phyloP scores from a whole-genome alignment of 2,888 invertebrate genomes.

The Volucella inanis region DNA sequence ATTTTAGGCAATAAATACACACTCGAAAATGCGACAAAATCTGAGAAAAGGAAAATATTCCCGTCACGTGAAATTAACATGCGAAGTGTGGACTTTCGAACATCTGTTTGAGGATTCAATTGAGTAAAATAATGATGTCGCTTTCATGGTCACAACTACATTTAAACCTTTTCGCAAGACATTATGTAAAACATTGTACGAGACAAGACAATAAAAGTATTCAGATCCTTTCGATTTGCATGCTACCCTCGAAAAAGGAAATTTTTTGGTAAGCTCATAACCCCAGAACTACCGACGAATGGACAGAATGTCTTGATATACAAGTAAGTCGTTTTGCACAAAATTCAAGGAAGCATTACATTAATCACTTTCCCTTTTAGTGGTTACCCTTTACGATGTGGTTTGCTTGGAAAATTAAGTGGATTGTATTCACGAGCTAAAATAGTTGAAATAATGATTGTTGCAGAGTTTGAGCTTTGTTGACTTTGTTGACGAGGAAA shows the following conservation, averaged over 20 bases:
- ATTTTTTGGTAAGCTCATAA: slow-evolving; percentile 2
- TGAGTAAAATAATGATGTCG: slow-evolving; percentile 28
- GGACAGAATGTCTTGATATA: slow-evolving; percentile 13
- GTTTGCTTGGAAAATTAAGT: slow-evolving; percentile 25
- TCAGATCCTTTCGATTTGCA: slow-evolving; percentile 39
- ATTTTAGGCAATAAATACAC: too few relatives aligned
- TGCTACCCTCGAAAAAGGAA: slow-evolving; percentile 44
- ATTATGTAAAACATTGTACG: slow-evolving; percentile 55
- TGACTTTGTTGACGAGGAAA: too few relatives aligned
- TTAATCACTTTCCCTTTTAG: slow-evolving; percentile 34
- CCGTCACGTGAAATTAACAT: slow-evolving; percentile 11
- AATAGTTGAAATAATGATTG: too few relatives aligned
- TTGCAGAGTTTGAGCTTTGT: too few relatives aligned
- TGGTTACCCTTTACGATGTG: slow-evolving; percentile 14
- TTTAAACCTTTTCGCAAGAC: slow-evolving; percentile 24
- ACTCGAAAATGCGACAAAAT: background rate
- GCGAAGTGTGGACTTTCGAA: slow-evolving; percentile 14
- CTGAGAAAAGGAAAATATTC: background rate
- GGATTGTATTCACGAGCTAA: slow-evolving; percentile 35
- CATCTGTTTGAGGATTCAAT: slow-evolving; percentile 36
- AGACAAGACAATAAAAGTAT: slow-evolving; percentile 54
- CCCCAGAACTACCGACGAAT: background rate
- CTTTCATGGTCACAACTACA: slow-evolving; percentile 25
- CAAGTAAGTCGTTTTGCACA: slow-evolving; percentile 25
- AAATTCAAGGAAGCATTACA: slow-evolving; percentile 46